Evolutionary conservation across 1,140 invertebrate species (phyloP).

Genomic region (Caenorhabditis latens): DNA sequence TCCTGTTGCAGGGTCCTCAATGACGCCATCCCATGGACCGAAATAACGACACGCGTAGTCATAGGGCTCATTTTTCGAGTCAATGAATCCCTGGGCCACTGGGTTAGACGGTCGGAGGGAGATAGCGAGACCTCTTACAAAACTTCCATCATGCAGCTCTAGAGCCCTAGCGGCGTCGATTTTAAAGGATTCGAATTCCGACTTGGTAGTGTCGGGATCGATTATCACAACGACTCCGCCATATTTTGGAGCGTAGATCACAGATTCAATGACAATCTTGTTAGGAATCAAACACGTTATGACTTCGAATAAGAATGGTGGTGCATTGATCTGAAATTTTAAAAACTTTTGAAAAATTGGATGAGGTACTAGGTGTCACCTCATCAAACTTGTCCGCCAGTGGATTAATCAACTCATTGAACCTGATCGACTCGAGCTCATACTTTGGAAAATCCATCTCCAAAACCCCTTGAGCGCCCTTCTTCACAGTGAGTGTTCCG

Average conservation of each 20-base stretch:
- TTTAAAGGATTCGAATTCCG: slow-evolving; percentile 63
- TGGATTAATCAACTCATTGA: slow-evolving; percentile 4
- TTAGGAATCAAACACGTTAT: slow-evolving; percentile 54
- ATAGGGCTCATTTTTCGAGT: slow-evolving; percentile 69
- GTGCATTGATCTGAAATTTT: slow-evolving; percentile 59
- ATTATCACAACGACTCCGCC: slow-evolving; percentile 70
- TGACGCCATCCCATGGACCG: slow-evolving; percentile 81
- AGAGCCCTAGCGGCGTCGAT: slow-evolving; percentile 63
- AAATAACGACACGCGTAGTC: slow-evolving; percentile 82
- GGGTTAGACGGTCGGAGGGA: slow-evolving; percentile 70
- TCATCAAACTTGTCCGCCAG: slow-evolving; percentile 18
- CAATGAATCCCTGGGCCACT: slow-evolving; percentile 63
- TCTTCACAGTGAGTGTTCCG: slow-evolving; percentile 69
- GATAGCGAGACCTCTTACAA: slow-evolving; percentile 71
- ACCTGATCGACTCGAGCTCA: slow-evolving; percentile 13
- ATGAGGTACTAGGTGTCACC: slow-evolving; percentile 11
- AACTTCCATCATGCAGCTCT: slow-evolving; percentile 62
- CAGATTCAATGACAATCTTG: slow-evolving; percentile 13
- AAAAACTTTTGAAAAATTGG: neutral
- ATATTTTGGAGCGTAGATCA: neutral
- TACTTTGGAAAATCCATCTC: slow-evolving; percentile 66
- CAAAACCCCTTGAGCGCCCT: slow-evolving; percentile 61
- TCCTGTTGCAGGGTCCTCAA: slow-evolving; percentile 65
- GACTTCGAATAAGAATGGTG: slow-evolving; percentile 58
- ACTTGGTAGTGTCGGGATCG: slow-evolving; percentile 69